Conservation (phyloP, 2,797 vertebrate genomes). For the Halcyon badia region DNA sequence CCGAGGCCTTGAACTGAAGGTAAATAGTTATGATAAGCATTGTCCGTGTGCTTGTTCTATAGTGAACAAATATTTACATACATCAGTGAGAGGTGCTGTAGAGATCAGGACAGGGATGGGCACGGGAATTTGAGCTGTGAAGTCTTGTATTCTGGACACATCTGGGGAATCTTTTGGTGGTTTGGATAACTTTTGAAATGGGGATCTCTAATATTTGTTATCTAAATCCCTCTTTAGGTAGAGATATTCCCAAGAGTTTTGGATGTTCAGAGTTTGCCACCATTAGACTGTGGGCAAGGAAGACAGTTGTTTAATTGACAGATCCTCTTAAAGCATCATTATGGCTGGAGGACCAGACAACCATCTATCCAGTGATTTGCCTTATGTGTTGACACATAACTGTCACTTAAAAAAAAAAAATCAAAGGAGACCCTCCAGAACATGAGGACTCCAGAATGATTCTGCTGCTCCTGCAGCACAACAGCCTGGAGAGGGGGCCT, state of each 20-base stretch:
- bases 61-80: fast-evolving
- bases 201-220: neutral
- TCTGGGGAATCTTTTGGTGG: neutral
- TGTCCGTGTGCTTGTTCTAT: neutral
- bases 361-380: neutral
- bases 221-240: neutral
- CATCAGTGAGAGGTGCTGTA: neutral
- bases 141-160: neutral
- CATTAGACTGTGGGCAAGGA: neutral
- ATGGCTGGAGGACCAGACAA: neutral
- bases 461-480: neutral
- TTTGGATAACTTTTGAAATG: neutral
- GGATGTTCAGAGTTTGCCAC: neutral
- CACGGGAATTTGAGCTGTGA: neutral
- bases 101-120: neutral
- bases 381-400: neutral
- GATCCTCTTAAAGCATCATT: neutral
- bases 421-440: neutral
- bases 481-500: neutral
- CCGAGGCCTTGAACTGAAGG: conserved; percentile 82
- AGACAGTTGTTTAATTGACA: neutral
- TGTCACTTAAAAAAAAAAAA: neutral
- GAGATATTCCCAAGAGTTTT: neutral
- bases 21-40: conserved; percentile 4
- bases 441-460: neutral